A percentile compares a stretch with the other conserved stretches of the same genome.
Conservation (phyloP, 92 coral and sea anemone species). For the Phenganax stokvisi region DNA sequence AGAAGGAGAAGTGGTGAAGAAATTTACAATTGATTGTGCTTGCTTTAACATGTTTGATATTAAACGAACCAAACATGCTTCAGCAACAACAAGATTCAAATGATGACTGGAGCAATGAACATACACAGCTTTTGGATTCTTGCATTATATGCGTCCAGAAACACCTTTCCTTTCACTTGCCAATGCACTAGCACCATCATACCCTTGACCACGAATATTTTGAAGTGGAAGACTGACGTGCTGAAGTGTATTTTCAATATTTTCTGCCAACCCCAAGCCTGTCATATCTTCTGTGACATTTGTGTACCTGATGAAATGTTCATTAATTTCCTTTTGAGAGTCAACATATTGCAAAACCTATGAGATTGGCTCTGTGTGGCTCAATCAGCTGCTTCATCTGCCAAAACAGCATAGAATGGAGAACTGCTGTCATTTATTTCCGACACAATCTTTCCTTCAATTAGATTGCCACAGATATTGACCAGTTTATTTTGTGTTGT, state of each 20-base stretch:
- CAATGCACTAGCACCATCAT: conserved; percentile 34
- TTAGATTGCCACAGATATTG: not conserved
- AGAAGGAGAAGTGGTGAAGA: not conserved
- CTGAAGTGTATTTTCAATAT: conserved; percentile 3
- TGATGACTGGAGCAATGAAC: not conserved
- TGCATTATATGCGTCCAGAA: not conserved
- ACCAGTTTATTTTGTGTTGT: conserved; percentile 20
- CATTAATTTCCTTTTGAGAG: not conserved
- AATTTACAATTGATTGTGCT: not conserved
- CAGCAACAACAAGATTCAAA: conserved; percentile 9
- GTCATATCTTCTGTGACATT: too few species aligned
- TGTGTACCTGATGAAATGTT: conserved; percentile 6
- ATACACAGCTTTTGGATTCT: too few species aligned
- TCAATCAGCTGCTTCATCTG: conserved; percentile 26
- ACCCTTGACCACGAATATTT: conserved; percentile 27
- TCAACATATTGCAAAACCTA: conserved; percentile 3
- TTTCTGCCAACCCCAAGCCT: conserved; percentile 1
- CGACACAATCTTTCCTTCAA: conserved; percentile 9
- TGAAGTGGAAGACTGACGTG: conserved; percentile 10
- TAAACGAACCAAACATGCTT: not conserved
- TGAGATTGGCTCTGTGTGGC: not conserved
- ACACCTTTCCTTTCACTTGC: not conserved
- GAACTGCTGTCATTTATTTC: not conserved
- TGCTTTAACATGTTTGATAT: not conserved
- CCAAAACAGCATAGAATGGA: conserved; percentile 20